phyloP scores from a whole-genome alignment of 2,797 vertebrate species.

The Enoplosus armatus region DNA sequence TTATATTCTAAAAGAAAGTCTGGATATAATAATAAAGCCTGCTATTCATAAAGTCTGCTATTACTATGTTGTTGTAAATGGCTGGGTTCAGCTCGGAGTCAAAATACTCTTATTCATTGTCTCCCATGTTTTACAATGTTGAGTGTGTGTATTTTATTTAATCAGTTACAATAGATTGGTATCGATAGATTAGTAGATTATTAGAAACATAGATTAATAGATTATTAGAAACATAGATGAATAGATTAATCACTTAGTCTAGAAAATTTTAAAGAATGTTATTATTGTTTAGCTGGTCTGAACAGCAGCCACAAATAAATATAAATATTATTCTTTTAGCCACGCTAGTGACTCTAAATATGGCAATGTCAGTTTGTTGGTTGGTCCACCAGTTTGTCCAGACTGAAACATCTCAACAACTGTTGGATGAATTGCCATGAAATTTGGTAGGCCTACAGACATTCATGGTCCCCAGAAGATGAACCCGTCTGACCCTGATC shows the following conservation, averaged over 20 bases:
- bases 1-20: slow-evolving; percentile 27
- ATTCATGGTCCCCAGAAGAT: not conserved
- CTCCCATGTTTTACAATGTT: slow-evolving; percentile 12
- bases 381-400: not conserved
- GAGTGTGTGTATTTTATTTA: not conserved
- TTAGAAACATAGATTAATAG: not conserved
- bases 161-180: not conserved
- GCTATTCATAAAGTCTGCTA: slow-evolving; percentile 32
- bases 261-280: not conserved
- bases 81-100: slow-evolving; percentile 20
- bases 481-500: not conserved
- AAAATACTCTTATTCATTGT: slow-evolving; percentile 27
- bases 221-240: not conserved
- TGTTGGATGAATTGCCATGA: not conserved
- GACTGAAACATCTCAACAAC: not conserved
- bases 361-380: too few relatives aligned
- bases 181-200: not conserved
- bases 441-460: not conserved
- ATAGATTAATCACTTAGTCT: not conserved
- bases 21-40: slow-evolving; percentile 35
- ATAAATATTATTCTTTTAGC: too few relatives aligned
- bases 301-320: not conserved
- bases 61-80: slow-evolving; percentile 42
- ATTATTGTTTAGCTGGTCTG: not conserved
- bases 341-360: too few relatives aligned